phyloP scores from a whole-genome alignment of 1,140 invertebrate species.

The Rhizoglyphus robini region DNA sequence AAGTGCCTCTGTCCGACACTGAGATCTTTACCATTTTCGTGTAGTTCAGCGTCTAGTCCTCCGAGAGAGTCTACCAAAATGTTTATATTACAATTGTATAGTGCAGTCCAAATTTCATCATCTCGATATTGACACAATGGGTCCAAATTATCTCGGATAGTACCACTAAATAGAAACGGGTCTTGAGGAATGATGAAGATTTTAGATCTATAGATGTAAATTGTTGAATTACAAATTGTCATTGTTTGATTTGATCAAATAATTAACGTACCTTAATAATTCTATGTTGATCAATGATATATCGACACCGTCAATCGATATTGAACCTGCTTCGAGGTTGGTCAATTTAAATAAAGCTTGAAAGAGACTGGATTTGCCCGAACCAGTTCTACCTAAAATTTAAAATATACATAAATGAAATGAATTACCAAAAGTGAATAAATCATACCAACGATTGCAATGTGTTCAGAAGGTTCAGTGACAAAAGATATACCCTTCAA shows the following conservation, averaged over 20 bases:
- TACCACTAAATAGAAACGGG: slow-evolving; percentile 35
- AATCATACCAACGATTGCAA: slow-evolving; percentile 50
- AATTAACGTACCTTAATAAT: slow-evolving; percentile 28
- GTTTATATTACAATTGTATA: slow-evolving; percentile 28
- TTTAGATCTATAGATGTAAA: slow-evolving; percentile 38
- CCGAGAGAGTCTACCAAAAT: slow-evolving; percentile 19
- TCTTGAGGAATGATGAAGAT: slow-evolving; percentile 71
- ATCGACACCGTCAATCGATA: slow-evolving; percentile 67
- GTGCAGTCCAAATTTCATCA: slow-evolving; percentile 29
- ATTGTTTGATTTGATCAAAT: neutral
- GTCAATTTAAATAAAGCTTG: slow-evolving; percentile 21
- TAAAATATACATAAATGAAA: neutral
- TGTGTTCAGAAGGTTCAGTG: slow-evolving; percentile 41
- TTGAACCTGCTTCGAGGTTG: slow-evolving; percentile 50
- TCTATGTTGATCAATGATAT: slow-evolving; percentile 43
- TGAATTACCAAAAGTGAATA: neutral
- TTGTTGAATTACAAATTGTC: neutral
- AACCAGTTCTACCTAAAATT: slow-evolving; percentile 35
- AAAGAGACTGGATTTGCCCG: slow-evolving; percentile 37
- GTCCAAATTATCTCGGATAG: slow-evolving; percentile 33
- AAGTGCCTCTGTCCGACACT: slow-evolving; percentile 58
- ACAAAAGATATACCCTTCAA: slow-evolving; percentile 29
- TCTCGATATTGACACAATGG: slow-evolving; percentile 28
- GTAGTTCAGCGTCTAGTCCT: slow-evolving; percentile 14
- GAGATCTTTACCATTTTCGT: slow-evolving; percentile 43